These are phyloP conservation scores for Heliconius congener DNA, from an alignment of 1,140 invertebrate genomes.

Conservation along the genomic window DNA sequence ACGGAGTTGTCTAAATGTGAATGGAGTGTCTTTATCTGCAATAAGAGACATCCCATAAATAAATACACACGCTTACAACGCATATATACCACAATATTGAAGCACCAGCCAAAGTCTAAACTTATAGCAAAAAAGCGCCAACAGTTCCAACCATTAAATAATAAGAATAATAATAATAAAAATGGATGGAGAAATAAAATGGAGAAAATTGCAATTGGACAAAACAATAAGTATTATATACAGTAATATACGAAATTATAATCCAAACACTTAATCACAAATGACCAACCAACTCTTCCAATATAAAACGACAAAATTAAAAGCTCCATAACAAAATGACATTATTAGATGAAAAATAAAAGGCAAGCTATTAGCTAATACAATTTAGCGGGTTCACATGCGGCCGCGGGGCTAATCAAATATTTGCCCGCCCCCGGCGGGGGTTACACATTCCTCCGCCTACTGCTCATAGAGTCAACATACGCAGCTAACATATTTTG, in stretches of 20 bases:
- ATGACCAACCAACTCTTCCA: background rate
- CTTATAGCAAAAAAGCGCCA: too few species aligned
- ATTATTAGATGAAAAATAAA: constrained; percentile 20
- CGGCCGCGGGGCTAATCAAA: constrained; percentile 39
- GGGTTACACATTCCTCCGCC: constrained; percentile 33
- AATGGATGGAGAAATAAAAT: too few species aligned
- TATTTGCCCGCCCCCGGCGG: constrained; percentile 38
- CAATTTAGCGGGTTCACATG: constrained; percentile 31
- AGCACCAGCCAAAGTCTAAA: too few species aligned
- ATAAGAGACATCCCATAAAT: too few species aligned
- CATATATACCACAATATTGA: too few species aligned
- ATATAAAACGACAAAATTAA: background rate
- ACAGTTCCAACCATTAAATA: too few species aligned
- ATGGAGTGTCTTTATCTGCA: too few species aligned
- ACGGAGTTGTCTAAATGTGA: too few species aligned
- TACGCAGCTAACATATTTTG: constrained; percentile 32
- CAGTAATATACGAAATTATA: background rate
- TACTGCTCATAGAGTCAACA: constrained; percentile 30
- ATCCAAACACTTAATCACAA: background rate
- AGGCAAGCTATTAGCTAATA: constrained; percentile 35
- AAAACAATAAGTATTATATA: too few species aligned
- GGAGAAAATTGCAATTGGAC: too few species aligned
- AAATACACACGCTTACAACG: too few species aligned
- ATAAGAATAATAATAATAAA: too few species aligned
- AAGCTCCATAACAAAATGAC: constrained; percentile 8